phyloP scores from a whole-genome alignment of 2,113 vertebrate genomes.

The Hippocampus barbouri region DNA sequence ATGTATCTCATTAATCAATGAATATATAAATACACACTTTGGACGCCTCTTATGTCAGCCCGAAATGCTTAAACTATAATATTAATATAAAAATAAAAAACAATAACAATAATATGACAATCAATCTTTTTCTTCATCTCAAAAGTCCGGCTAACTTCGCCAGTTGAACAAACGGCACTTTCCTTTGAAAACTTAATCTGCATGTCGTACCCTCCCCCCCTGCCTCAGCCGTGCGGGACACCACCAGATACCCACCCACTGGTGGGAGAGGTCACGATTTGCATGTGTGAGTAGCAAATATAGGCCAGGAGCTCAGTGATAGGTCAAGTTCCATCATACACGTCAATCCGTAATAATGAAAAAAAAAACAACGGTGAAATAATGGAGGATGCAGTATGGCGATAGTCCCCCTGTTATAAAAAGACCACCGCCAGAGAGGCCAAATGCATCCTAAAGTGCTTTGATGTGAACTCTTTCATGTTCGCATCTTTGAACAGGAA shows the following conservation, averaged over 20 bases:
- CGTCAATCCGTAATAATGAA: not conserved
- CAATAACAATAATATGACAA: not conserved
- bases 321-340: not conserved
- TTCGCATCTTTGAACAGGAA: not conserved
- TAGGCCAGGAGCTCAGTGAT: constrained; percentile 12
- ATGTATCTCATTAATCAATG: constrained; percentile 36
- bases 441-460: not conserved
- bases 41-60: not conserved
- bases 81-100: not conserved
- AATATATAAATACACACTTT: not conserved
- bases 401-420: not conserved
- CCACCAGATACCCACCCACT: not conserved
- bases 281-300: constrained; percentile 42
- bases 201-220: not conserved
- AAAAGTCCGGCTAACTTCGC: not conserved
- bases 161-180: not conserved
- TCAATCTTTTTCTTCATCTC: not conserved
- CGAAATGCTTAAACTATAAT: no score
- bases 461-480: not conserved
- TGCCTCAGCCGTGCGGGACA: constrained; percentile 12
- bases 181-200: not conserved
- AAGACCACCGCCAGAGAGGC: not conserved
- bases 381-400: not conserved
- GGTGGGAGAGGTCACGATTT: constrained; percentile 23
- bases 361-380: not conserved